Percentiles rank a stretch among this genome's conserved stretches.
Conservation (phyloP, 2,113 vertebrate genomes). For the Aplodontia rufa region DNA sequence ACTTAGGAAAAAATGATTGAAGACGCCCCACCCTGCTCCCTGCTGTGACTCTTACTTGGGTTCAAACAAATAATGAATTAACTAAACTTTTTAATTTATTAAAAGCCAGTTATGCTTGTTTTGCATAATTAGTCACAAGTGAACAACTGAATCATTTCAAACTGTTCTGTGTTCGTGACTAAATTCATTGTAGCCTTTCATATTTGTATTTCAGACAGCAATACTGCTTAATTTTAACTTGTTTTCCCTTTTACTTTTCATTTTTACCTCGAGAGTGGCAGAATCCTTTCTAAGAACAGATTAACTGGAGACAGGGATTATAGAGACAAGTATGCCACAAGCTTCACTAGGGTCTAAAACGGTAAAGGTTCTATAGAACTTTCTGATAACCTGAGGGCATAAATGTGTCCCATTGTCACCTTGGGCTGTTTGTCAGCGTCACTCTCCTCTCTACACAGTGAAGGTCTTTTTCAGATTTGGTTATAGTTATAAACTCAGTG, state of each 20-base stretch:
- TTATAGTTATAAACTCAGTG: constrained; percentile 34
- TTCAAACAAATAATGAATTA: constrained; percentile 20
- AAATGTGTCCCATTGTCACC: constrained; percentile 26
- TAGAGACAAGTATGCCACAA: not conserved
- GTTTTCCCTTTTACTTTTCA: not conserved
- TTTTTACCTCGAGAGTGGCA: not conserved
- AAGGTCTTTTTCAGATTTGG: constrained; percentile 40
- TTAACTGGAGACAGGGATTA: not conserved
- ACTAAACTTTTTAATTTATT: constrained; percentile 13
- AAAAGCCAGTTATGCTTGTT: not conserved
- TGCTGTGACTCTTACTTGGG: not conserved
- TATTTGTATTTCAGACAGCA: not conserved
- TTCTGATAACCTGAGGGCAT: constrained; percentile 6
- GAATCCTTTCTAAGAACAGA: not conserved
- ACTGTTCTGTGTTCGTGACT: not conserved
- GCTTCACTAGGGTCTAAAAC: not conserved
- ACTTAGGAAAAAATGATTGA: not conserved
- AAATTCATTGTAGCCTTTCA: not conserved
- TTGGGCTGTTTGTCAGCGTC: constrained; percentile 9
- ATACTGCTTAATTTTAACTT: constrained; percentile 43
- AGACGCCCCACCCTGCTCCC: not conserved
- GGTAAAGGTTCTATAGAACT: not conserved
- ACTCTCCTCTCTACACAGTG: not conserved
- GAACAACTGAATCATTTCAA: constrained; percentile 17
- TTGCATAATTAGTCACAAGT: constrained; percentile 28